A percentile compares a stretch with the other conserved stretches of the same genome.
Conservation (phyloP, 2,888 invertebrate genomes). For the Cetonia aurata region DNA sequence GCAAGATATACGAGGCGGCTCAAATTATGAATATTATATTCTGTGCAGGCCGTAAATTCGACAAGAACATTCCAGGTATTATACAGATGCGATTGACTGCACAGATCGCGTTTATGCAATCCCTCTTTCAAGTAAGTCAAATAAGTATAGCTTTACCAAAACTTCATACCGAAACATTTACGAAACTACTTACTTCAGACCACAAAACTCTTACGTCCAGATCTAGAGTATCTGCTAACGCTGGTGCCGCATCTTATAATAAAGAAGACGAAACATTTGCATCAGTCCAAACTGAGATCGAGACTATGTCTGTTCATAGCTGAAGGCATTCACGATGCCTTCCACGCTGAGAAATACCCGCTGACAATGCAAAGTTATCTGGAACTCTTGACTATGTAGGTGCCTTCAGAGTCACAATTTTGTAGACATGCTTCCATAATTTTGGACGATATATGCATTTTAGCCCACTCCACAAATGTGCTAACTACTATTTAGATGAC, state of each 20-base stretch:
- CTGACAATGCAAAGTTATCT: not conserved
- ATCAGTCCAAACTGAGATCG: not conserved
- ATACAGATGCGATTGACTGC: not conserved
- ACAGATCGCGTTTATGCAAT: not conserved
- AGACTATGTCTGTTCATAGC: not conserved
- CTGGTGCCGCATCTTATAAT: conserved; percentile 3
- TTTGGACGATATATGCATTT: not conserved
- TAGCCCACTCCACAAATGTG: conserved; percentile 7
- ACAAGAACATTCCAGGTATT: not conserved
- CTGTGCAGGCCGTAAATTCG: not conserved
- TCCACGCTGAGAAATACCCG: not conserved
- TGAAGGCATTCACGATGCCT: not conserved
- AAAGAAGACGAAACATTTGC: not conserved
- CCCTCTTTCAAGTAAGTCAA: not conserved
- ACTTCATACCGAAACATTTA: too few relatives aligned
- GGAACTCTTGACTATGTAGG: conserved; percentile 5
- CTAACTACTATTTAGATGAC: conserved; percentile 16
- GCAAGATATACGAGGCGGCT: not conserved
- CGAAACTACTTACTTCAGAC: not conserved
- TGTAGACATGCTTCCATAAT: too few relatives aligned
- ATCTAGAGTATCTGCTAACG: conserved; percentile 5
- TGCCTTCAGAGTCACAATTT: not conserved
- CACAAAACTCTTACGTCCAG: not conserved
- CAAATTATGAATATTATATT: not conserved
- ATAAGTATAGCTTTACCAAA: too few relatives aligned